Percentiles rank a stretch among this genome's conserved stretches.
phyloP scores from a whole-genome alignment of 2,797 vertebrate species.

The Schizopygopsis malacanthus region DNA sequence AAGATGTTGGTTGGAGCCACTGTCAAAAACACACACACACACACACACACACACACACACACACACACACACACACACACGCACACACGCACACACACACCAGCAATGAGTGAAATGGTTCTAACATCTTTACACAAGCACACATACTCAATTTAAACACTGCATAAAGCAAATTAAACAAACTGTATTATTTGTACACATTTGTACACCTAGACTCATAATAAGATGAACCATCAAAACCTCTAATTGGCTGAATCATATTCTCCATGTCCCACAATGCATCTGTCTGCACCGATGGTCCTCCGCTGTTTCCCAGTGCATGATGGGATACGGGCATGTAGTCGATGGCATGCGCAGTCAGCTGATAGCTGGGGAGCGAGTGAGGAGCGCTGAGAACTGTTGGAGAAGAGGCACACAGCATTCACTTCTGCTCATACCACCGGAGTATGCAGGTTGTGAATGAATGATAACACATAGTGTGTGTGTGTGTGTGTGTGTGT shows the following conservation, averaged over 20 bases:
- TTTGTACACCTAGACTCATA: slow-evolving; percentile 66
- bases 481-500: too few species aligned
- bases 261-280: slow-evolving; percentile 75
- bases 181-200: not conserved
- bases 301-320: slow-evolving; percentile 73
- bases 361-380: slow-evolving; percentile 68
- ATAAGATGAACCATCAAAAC: slow-evolving; percentile 71
- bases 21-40: slow-evolving; percentile 59
- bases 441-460: not conserved
- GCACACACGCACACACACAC: not conserved
- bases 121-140: not conserved
- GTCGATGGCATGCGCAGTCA: slow-evolving; percentile 64
- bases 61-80: slow-evolving; percentile 3
- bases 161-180: not conserved
- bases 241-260: slow-evolving; percentile 66
- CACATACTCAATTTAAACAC: not conserved
- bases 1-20: slow-evolving; percentile 82
- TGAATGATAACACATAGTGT: not conserved
- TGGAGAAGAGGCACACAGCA: slow-evolving; percentile 11
- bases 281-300: slow-evolving; percentile 66
- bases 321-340: slow-evolving; percentile 75
- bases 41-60: not conserved
- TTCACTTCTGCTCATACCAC: not conserved
- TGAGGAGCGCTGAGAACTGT: slow-evolving; percentile 71
- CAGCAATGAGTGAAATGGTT: not conserved